Conservation (phyloP, 2,113 vertebrate species). For the Psittacara wagleri region DNA sequence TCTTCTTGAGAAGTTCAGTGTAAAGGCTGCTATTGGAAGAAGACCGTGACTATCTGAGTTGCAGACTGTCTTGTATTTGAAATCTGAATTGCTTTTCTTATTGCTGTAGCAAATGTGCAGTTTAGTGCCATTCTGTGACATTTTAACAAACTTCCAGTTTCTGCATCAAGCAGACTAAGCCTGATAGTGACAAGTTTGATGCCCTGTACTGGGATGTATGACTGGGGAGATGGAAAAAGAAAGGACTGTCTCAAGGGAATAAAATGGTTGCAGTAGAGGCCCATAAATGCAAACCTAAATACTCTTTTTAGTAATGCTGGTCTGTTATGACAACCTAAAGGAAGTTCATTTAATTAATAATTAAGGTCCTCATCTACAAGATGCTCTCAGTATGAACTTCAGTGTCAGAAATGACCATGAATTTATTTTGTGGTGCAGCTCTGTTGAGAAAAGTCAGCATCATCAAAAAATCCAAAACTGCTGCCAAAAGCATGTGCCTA, state of each 20-base stretch:
- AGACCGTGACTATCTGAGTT: neutral
- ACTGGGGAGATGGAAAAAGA: neutral
- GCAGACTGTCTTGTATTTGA: neutral
- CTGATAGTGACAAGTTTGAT: neutral
- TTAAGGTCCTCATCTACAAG: neutral
- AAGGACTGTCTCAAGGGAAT: neutral
- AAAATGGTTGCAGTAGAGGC: neutral
- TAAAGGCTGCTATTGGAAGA: neutral
- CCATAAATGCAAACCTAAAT: neutral
- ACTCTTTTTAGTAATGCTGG: neutral
- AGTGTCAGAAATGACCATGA: neutral
- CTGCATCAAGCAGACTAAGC: neutral
- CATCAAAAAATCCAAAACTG: neutral
- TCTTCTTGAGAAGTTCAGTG: neutral
- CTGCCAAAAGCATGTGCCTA: neutral
- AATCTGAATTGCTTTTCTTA: neutral
- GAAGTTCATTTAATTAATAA: conserved; percentile 19
- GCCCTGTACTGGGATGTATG: neutral
- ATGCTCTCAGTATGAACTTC: neutral
- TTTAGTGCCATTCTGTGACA: neutral
- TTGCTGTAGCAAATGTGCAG: neutral
- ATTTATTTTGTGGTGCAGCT: neutral
- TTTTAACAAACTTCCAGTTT: neutral
- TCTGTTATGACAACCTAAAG: conserved; percentile 6
- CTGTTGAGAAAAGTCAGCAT: neutral